Evolutionary conservation across 1,140 invertebrate genomes (phyloP), one percentile per base, ranked within the genome.

Genomic region (Drosophila yakuba): DNA sequence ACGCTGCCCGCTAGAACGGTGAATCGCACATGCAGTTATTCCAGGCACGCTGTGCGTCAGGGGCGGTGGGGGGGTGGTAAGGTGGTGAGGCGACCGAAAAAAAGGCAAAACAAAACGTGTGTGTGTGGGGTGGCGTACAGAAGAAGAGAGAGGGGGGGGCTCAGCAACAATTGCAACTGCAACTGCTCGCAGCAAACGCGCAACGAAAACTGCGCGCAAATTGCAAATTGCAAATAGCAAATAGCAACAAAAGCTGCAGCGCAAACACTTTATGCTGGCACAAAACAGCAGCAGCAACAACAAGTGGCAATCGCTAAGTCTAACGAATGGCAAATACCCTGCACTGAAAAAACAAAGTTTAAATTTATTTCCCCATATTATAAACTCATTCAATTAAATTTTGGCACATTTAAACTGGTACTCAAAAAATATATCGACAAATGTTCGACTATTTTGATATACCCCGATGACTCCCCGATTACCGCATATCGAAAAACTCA

Each of bases 211-310:
- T 67, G 63, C 15, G 69, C 72, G 60, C 73, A 77, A 74, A 47
- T 51, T 72, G 68, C 45, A 61, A 74, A 72, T 44, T 68, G 61
- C 41, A 10, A 59, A 73, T 69, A 61, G 64, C 63, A 74, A 61
- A 72, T 60, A 74, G 66, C 71, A 78, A 85, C 79, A 86, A 86
- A 88, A 89, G 84, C 84, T 88, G 83, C 84, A 88, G 67, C 67
- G 83, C 77, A 88, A 89, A 88, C 79, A 89, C 59, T 78, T 77
- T 78, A 89, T 89, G 83, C 69, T 86, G 62, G 64, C 67, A 60
- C 45, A 43, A 73, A 54, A 14, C 32, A 74, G 38, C 32, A 74
- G 38, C 43, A 57, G 55, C 55, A 62, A 62, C 60, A 62, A 63
- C 60, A 63, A 63, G 60, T 63, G 60, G 60, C 6, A 39, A 25